These are phyloP conservation scores for Calidris pygmaea DNA, from an alignment of 2,113 vertebrate genomes.

Conservation along the genomic window DNA sequence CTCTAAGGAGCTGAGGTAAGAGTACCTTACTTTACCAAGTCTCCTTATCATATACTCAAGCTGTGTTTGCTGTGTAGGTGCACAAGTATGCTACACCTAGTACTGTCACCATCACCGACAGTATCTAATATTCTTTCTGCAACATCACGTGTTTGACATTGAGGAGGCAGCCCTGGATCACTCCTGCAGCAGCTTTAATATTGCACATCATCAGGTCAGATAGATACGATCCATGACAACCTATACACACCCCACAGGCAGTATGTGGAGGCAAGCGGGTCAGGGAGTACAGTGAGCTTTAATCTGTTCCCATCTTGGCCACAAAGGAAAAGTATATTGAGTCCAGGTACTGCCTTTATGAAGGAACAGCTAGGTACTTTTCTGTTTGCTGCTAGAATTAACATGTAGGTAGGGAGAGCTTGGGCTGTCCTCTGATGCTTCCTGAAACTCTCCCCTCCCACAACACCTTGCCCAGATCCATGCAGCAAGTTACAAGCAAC, in stretches of 20 bases:
- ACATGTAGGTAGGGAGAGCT: not conserved
- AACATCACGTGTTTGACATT: not conserved
- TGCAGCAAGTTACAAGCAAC: not conserved
- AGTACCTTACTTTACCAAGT: too few relatives aligned
- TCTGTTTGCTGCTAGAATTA: not conserved
- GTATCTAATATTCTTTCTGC: not conserved
- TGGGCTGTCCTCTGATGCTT: not conserved
- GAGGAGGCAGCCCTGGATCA: not conserved
- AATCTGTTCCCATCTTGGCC: not conserved
- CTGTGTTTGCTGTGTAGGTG: not conserved
- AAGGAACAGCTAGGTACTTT: not conserved
- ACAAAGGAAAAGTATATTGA: not conserved
- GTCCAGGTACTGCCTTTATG: not conserved
- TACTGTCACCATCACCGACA: not conserved
- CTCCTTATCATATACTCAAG: not conserved
- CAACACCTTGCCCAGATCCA: not conserved
- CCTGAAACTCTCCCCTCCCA: not conserved
- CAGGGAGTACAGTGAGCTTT: not conserved
- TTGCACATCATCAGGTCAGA: not conserved
- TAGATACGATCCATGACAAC: not conserved
- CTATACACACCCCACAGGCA: not conserved
- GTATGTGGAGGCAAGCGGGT: not conserved
- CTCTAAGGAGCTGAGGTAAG: not conserved
- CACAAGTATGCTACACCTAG: not conserved
- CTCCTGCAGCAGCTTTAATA: not conserved